phyloP scores from a whole-genome alignment of 2,797 vertebrate species.

The Bradypodion ventrale region DNA sequence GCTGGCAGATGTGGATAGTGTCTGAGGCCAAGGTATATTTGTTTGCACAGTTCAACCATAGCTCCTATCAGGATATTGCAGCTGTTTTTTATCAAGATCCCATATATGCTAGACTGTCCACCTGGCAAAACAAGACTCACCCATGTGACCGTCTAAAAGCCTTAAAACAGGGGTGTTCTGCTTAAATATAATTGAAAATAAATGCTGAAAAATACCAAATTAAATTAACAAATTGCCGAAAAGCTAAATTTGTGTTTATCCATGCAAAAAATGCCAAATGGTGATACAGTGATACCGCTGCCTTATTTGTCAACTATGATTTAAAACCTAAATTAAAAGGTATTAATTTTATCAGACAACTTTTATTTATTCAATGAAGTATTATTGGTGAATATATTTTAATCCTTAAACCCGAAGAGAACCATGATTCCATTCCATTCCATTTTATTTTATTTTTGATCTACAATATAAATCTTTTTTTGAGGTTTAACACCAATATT shows the following conservation, averaged over 20 bases:
- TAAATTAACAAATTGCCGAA: conserved; percentile 68
- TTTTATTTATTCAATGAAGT: conserved; percentile 45
- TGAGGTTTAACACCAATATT: background rate
- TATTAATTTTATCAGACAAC: conserved; percentile 46
- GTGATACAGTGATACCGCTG: conserved; percentile 46
- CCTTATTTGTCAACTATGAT: conserved; percentile 61
- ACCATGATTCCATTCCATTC: conserved; percentile 52
- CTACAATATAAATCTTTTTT: conserved; percentile 48
- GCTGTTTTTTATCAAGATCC: conserved; percentile 90
- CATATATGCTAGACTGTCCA: conserved; percentile 78
- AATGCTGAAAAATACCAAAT: conserved; percentile 63
- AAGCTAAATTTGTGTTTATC: conserved; percentile 70
- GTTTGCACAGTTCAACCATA: conserved; percentile 91
- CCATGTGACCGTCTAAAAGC: conserved; percentile 78
- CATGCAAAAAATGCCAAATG: conserved; percentile 50
- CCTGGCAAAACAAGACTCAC: conserved; percentile 93
- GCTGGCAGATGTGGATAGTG: conserved; percentile 87
- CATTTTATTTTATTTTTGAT: background rate
- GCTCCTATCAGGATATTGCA: conserved; percentile 84
- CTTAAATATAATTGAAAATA: conserved; percentile 62
- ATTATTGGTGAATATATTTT: conserved; percentile 39
- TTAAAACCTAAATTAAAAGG: conserved; percentile 55
- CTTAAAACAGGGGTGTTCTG: conserved; percentile 70
- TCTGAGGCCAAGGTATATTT: conserved; percentile 84
- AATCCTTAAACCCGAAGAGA: conserved; percentile 55